These are phyloP conservation scores for Nasua narica DNA, from an alignment of 2,797 vertebrate genomes.

Conservation along the genomic window DNA sequence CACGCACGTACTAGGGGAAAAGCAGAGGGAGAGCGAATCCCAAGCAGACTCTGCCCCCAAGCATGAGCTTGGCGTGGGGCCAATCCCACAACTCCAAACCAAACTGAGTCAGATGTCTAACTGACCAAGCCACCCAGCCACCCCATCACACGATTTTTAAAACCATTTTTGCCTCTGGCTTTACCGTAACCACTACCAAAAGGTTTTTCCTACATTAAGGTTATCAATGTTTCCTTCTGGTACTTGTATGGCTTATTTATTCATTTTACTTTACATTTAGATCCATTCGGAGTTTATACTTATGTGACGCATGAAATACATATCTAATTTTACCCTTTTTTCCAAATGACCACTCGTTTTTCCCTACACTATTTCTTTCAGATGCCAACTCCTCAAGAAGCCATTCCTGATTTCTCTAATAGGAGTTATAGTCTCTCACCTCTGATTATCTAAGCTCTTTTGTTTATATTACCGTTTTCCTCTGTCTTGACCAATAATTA, in stretches of 20 bases:
- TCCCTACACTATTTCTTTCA: neutral
- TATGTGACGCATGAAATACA: neutral
- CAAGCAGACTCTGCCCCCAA: neutral
- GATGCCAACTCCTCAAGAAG: neutral
- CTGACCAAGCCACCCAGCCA: neutral
- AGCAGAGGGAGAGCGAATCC: neutral
- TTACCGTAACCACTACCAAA: conserved; percentile 13
- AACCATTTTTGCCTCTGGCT: neutral
- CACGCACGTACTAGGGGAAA: neutral
- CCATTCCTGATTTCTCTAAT: neutral
- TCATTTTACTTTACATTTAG: neutral
- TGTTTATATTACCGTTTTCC: neutral
- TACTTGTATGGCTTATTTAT: neutral
- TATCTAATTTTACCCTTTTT: neutral
- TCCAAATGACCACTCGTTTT: neutral
- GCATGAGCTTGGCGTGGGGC: neutral
- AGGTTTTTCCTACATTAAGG: neutral
- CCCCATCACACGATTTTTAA: neutral
- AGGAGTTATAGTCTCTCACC: neutral
- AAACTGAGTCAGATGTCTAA: neutral
- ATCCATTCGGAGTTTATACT: neutral
- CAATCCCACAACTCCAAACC: neutral
- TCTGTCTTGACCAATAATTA: conserved; percentile 24
- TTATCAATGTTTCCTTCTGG: neutral
- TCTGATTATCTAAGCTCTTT: neutral